phyloP scores from a whole-genome alignment of 30 jellyfish, hydroid and myxozoan species.

The Aurelia sp. region DNA sequence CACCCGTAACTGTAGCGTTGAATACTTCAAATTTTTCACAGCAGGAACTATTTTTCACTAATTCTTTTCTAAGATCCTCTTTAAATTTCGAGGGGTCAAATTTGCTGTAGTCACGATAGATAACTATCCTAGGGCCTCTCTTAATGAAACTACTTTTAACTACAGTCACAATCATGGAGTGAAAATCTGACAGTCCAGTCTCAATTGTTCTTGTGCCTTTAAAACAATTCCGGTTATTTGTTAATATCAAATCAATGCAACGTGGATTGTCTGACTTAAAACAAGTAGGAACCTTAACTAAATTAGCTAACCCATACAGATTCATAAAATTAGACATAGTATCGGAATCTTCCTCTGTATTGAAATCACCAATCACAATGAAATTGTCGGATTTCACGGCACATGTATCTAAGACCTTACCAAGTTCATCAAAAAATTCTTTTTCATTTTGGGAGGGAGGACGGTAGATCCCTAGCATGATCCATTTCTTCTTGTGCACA shows the following conservation, averaged over 20 bases:
- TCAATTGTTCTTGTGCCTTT: slow-evolving; percentile 28
- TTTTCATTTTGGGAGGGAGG: slow-evolving; percentile 23
- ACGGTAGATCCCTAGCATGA: slow-evolving; percentile 14
- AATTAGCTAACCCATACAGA: slow-evolving; percentile 41
- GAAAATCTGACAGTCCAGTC: slow-evolving; percentile 18
- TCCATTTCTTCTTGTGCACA: slow-evolving; percentile 48
- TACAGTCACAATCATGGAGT: slow-evolving; percentile 11
- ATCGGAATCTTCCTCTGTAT: slow-evolving; percentile 31
- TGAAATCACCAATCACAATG: slow-evolving; percentile 50
- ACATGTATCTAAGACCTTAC: slow-evolving; percentile 20
- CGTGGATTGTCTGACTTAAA: slow-evolving; percentile 1
- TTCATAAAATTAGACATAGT: slow-evolving; percentile 43
- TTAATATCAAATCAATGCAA: slow-evolving; percentile 1
- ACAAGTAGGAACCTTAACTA: not conserved
- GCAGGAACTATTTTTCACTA: not conserved
- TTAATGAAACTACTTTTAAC: slow-evolving; percentile 9
- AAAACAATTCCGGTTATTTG: not conserved
- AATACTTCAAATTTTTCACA: no score
- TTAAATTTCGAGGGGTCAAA: slow-evolving; percentile 45
- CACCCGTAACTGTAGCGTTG: no score
- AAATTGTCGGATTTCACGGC: slow-evolving; percentile 41
- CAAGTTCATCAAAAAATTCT: slow-evolving; percentile 18
- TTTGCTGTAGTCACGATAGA: slow-evolving; percentile 36
- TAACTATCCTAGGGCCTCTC: slow-evolving; percentile 34
- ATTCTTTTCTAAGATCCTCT: slow-evolving; percentile 32